Evolutionary conservation across 2,888 invertebrate species (phyloP), one percentile per base, ranked within the genome.

Genomic region (Stenoptilia bipunctidactyla): DNA sequence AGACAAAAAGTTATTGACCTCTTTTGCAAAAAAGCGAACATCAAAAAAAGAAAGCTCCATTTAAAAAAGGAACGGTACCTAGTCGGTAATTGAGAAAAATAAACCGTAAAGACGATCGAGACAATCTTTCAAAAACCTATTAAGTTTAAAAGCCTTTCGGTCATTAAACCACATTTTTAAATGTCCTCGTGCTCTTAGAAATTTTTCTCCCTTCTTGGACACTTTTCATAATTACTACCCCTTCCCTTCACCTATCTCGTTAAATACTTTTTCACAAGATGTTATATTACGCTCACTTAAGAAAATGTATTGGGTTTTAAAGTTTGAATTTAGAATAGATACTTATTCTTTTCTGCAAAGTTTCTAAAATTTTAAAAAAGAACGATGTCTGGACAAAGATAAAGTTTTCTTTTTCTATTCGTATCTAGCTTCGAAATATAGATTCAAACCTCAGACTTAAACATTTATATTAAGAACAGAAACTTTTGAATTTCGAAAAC

Each of bases 181-280:
- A 70, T 67, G 74, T 63, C 61, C 58, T 56, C 65, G 53, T 20
- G 62, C 61, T 55, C 58, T 59, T 57, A 64, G 66, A 63, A 12
- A 71, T 75, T 76, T 72, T 74, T 69, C 66, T 55, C 64, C 68
- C 72, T 53, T 48, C 53, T 59, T 52, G 67, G 74, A 80, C 82
- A 80, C 80, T 83, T 79, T 80, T 79, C 80, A 76, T 79, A 80
- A 82, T 83, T 79, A 80, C 75, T 64, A 61, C 61, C 61, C 54
- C 52, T 20, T 20, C 20, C 56, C 57, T 53, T 44, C 48, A 49
- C 54, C 53, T 53, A 45, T 52, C 47, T 42, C 49, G 49, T 45
- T 43, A 54, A 50, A 50, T 53, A 53, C 67, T 69, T 66, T 63
- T 20, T 71, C 61, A 77, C 72, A 76, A 77, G 79, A 80, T 77